Conservation (phyloP, 2,888 invertebrate species). For the Cerastis leucographa region DNA sequence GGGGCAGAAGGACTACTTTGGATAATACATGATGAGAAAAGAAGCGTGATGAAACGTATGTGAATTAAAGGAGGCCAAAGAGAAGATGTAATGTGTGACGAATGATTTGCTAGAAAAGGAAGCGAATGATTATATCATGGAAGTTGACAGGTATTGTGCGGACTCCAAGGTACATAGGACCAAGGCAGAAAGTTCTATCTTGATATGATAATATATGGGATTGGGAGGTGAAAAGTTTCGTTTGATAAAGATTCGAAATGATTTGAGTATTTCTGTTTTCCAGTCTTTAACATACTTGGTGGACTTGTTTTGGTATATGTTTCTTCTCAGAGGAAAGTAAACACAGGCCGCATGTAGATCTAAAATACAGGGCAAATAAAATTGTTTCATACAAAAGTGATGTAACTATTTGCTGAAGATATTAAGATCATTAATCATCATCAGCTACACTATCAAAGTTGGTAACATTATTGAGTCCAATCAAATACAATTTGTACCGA, state of each 20-base stretch:
- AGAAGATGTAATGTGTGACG: background rate
- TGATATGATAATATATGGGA: too few relatives aligned
- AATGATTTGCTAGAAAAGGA: background rate
- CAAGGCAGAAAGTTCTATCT: too few relatives aligned
- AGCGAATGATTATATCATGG: background rate
- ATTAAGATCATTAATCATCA: constrained; percentile 15
- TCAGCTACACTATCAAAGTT: background rate
- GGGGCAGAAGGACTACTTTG: constrained; percentile 38
- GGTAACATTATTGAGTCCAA: background rate
- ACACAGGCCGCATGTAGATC: too few relatives aligned
- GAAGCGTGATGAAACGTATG: background rate
- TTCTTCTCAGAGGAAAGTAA: too few relatives aligned
- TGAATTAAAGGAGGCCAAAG: background rate
- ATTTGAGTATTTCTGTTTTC: too few relatives aligned
- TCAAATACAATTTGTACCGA: constrained; percentile 16
- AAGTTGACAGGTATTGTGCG: background rate
- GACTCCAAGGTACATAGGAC: background rate
- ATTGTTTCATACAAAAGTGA: background rate
- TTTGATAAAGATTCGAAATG: background rate
- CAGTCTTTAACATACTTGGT: too few relatives aligned
- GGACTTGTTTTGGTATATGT: too few relatives aligned
- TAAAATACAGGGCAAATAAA: too few relatives aligned
- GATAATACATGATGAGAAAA: background rate
- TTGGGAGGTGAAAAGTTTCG: background rate
- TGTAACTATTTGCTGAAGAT: background rate